These are phyloP conservation scores for Psittacula cyanocephala DNA, from an alignment of 2,113 vertebrate genomes.

Conservation along the genomic window DNA sequence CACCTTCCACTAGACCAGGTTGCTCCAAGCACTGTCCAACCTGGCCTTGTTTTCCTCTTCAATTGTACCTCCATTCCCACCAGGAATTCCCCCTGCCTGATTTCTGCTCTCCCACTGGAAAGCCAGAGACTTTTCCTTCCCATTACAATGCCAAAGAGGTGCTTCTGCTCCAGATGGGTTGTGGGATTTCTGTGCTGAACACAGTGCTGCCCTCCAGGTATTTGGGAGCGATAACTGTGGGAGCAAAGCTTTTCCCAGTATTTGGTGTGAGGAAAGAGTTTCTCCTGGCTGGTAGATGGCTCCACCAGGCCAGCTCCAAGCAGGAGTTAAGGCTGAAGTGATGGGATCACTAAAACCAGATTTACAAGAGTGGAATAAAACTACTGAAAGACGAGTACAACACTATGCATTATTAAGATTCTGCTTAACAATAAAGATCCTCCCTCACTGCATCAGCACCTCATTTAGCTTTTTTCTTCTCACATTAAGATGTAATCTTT, in stretches of 20 bases:
- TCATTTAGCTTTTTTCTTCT: background rate
- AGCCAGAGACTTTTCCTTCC: background rate
- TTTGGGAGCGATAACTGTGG: background rate
- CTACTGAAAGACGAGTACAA: background rate
- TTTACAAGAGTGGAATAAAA: slow-evolving; percentile 30
- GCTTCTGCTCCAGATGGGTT: accelerated
- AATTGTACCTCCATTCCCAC: background rate
- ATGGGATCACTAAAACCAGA: background rate
- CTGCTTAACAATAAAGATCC: slow-evolving; percentile 9
- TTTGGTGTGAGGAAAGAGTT: background rate
- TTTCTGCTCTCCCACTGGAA: background rate
- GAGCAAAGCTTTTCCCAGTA: background rate
- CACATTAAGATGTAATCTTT: slow-evolving; percentile 4
- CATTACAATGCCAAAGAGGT: accelerated
- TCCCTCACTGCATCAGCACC: background rate
- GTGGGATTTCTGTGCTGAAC: background rate
- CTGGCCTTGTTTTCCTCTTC: background rate
- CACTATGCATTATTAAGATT: background rate
- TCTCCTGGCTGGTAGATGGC: background rate
- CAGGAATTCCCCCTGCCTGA: background rate
- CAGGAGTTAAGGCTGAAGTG: background rate
- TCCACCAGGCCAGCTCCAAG: background rate
- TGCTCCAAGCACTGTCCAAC: background rate
- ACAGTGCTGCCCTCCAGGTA: background rate
- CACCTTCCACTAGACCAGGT: background rate